phyloP scores from a whole-genome alignment of 2,888 invertebrate species.

The Cylindroiulus punctatus region DNA sequence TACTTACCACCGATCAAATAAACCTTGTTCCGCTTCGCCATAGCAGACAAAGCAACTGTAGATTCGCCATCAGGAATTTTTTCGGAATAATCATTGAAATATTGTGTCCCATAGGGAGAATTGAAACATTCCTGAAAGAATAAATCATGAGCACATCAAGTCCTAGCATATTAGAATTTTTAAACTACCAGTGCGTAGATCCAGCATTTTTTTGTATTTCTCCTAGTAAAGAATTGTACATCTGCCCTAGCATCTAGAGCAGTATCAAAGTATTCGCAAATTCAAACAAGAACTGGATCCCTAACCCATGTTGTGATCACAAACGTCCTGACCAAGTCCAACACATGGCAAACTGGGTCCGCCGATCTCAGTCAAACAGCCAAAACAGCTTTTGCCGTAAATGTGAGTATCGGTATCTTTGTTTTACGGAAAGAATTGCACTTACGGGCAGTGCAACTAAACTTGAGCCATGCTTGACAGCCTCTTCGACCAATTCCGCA shows the following conservation, averaged over 20 bases:
- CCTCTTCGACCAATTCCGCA: slow-evolving; percentile 75
- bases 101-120: slow-evolving; percentile 85
- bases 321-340: no score
- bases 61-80: slow-evolving; percentile 83
- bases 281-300: no score
- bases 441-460: slow-evolving; percentile 74
- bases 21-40: slow-evolving; percentile 79
- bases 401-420: no score
- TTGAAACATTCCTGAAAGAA: slow-evolving; percentile 84
- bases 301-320: no score
- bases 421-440: slow-evolving; percentile 43
- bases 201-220: not conserved
- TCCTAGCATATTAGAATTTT: not conserved
- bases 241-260: no score
- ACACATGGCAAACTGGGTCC: no score
- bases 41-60: slow-evolving; percentile 73
- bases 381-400: no score
- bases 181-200: not conserved
- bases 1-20: slow-evolving; percentile 79
- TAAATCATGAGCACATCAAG: not conserved
- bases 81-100: slow-evolving; percentile 86
- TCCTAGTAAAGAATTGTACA: no score
- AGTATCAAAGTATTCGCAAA: no score
- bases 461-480: slow-evolving; percentile 73
- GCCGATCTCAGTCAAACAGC: no score